Evolutionary conservation across 2,888 invertebrate species (phyloP).

Genomic region (Athalia rosae): DNA sequence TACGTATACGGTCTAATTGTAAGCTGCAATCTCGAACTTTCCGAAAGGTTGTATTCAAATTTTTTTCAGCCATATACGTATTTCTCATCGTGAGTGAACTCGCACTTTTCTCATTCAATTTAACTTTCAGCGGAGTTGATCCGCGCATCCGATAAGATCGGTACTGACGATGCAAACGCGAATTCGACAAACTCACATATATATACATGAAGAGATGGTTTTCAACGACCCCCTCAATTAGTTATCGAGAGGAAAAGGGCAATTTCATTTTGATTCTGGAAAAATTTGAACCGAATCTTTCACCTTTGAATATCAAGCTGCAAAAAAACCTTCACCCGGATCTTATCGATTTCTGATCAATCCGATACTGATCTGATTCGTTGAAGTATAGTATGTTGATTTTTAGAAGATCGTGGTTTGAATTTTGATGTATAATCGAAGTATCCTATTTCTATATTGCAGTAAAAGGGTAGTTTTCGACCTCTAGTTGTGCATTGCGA

Average conservation of each 20-base stretch:
- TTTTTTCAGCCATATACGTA: too few species aligned
- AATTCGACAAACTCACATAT: neutral
- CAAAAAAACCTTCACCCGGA: slow-evolving; percentile 6
- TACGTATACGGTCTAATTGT: too few species aligned
- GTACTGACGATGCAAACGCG: neutral
- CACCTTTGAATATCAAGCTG: neutral
- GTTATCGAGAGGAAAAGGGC: slow-evolving; percentile 17
- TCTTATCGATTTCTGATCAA: neutral
- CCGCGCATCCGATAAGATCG: neutral
- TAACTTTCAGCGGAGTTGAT: neutral
- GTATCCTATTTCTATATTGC: too few species aligned
- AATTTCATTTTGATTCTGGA: neutral
- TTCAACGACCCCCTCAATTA: neutral
- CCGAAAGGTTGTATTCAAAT: too few species aligned
- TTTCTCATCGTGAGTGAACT: too few species aligned
- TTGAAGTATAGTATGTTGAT: too few species aligned
- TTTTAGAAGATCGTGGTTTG: too few species aligned
- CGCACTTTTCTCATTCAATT: neutral
- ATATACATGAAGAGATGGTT: neutral
- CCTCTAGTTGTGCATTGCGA: too few species aligned
- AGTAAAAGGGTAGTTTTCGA: too few species aligned
- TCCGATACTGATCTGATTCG: too few species aligned
- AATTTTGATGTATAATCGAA: too few species aligned
- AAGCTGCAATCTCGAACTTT: too few species aligned
- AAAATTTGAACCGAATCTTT: neutral